Percentiles rank a stretch among this genome's conserved stretches.
Evolutionary conservation across 2,888 invertebrate species (phyloP).

Genomic region (Agrochola lota): DNA sequence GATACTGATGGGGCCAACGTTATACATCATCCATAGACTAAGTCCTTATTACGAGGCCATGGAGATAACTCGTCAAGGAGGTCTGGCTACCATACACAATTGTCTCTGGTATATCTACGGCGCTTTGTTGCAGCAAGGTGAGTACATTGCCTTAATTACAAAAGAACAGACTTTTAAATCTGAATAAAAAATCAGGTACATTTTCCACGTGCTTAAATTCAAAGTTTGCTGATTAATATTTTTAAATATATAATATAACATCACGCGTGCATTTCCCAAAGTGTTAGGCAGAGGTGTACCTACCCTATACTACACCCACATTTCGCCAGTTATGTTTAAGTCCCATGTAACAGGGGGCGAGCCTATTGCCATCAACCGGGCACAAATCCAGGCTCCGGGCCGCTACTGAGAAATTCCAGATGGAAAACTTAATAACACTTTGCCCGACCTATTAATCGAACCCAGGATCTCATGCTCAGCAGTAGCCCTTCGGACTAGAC

Average conservation of each 20-base stretch:
- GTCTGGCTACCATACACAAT: conserved; percentile 92
- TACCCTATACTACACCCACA: neutral
- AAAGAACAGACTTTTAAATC: neutral
- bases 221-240: neutral
- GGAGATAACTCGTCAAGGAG: conserved; percentile 89
- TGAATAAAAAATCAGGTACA: neutral
- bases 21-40: conserved; percentile 93
- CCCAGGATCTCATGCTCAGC: neutral
- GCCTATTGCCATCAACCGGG: neutral
- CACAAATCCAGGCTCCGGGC: neutral
- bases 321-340: neutral
- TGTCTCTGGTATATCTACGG: conserved; percentile 97
- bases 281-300: neutral
- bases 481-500: neutral
- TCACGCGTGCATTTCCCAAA: neutral
- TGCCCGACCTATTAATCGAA: neutral
- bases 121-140: conserved; percentile 97
- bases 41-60: conserved; percentile 93
- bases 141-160: neutral
- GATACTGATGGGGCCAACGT: conserved; percentile 93
- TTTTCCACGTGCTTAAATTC: neutral
- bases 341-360: neutral
- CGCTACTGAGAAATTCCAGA: neutral
- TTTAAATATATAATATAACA: neutral
- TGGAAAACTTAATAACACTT: neutral